These are phyloP conservation scores for Apeltes quadracus DNA, from an alignment of 2,113 vertebrate genomes.

Conservation along the genomic window DNA sequence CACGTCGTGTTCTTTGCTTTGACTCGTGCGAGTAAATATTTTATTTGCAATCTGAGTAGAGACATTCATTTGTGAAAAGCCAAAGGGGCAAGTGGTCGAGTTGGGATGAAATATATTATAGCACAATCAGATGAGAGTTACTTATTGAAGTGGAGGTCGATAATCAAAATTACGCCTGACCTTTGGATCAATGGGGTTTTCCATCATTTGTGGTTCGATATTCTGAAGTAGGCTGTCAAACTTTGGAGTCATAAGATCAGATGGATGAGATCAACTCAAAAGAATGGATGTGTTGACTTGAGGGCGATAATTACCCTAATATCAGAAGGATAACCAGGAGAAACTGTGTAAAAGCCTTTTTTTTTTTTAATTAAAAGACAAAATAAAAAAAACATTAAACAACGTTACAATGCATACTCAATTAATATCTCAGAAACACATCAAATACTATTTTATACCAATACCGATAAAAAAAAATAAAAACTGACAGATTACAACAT, in stretches of 20 bases:
- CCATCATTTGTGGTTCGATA: constrained; percentile 46
- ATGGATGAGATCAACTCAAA: constrained; percentile 15
- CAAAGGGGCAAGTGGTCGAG: constrained; percentile 26
- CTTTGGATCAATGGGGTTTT: constrained; percentile 29
- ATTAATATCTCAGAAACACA: not conserved
- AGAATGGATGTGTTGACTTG: constrained; percentile 3
- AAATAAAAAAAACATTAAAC: not conserved
- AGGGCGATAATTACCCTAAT: not conserved
- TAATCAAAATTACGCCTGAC: constrained; percentile 34
- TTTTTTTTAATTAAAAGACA: not conserved
- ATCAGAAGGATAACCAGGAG: constrained; percentile 6
- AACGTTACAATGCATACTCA: not conserved
- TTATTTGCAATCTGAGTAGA: constrained; percentile 1
- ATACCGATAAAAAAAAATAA: too few species aligned
- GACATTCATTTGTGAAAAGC: constrained; percentile 4
- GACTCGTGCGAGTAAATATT: not conserved
- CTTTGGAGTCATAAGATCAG: constrained; percentile 12
- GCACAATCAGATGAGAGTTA: constrained; percentile 13
- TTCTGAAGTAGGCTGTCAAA: constrained; percentile 22
- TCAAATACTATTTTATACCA: not conserved
- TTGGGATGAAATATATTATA: constrained; percentile 29
- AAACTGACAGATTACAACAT: too few species aligned
- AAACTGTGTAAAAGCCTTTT: not conserved
- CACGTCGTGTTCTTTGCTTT: constrained; percentile 8
- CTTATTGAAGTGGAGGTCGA: constrained; percentile 19